phyloP scores from a whole-genome alignment of 2,888 invertebrate species.

The Steinernema hermaphroditum region DNA sequence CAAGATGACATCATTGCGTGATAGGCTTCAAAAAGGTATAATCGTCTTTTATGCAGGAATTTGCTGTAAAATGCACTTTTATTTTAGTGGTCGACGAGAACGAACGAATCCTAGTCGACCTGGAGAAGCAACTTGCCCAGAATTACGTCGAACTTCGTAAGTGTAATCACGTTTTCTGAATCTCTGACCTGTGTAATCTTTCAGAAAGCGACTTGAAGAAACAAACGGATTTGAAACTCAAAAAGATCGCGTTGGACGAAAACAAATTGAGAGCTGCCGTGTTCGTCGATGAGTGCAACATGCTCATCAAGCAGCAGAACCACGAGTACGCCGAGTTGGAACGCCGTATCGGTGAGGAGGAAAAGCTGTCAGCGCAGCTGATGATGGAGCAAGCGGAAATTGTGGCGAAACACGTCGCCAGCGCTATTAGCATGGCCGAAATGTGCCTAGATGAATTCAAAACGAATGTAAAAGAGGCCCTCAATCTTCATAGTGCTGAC shows the following conservation, averaged over 20 bases:
- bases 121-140: not conserved
- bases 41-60: not conserved
- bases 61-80: not conserved
- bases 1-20: not conserved
- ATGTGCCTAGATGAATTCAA: not conserved
- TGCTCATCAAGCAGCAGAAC: not conserved
- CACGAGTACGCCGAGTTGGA: not conserved
- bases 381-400: not conserved
- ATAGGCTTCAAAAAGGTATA: not conserved
- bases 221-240: not conserved
- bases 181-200: not conserved
- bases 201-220: not conserved
- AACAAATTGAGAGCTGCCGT: not conserved
- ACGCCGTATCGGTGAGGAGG: slow-evolving; percentile 1
- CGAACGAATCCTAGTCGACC: not conserved
- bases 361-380: not conserved
- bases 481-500: not conserved
- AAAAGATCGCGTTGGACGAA: not conserved
- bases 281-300: not conserved
- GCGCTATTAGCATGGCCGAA: not conserved
- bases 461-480: not conserved
- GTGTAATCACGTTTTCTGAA: not conserved
- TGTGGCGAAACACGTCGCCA: not conserved
- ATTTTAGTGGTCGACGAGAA: not conserved
- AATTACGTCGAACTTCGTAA: not conserved